Evolutionary conservation across 2,113 vertebrate species (phyloP), one percentile per base, ranked within the genome.

Genomic region (Perca flavescens): DNA sequence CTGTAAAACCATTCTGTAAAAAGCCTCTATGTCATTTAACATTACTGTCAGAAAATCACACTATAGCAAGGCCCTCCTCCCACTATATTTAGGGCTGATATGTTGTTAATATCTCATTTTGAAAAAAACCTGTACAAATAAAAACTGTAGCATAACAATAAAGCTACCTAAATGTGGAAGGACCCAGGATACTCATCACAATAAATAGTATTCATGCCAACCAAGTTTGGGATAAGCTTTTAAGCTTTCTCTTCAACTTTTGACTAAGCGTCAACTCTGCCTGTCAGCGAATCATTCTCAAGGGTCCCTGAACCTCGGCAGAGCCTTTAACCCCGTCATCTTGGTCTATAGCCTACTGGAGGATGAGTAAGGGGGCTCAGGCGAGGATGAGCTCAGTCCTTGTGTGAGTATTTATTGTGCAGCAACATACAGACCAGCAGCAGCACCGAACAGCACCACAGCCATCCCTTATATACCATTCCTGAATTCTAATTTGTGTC

Each of bases 361-460:
- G 15, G 74, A 76, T 54, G 21, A 71, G 17, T 63, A 62, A 75
- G 22, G 31, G 50, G 56, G 68, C 56, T 83, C 50, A 74, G 64
- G 36, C 1, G 9, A 67, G 53, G 68, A 85, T 84, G 64, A 84
- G 52, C 69, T 65, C 14, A 43, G 61, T 57, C 28, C 56, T 63
- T 81, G 25, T 65, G 70, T 58, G 61, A 82, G 70, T 68, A 77
- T 66, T 77, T 73, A 86, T 58, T 83, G 60, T 63, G 62, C 13
- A 61, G 73, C 60, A 79, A 65, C 67, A 79, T 60, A 58, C 60
- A 72, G 36, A 50, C 57, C 28, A 72, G 60, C 62, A 43, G 25
- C 73, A 47, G 17, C 63, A 19, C 25, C 52, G 21, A 53, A 60
- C 16, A 74, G 75, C 52, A 31, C 54, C 49, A 62, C 63, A 74